These are phyloP conservation scores for Lophotriccus pileatus DNA, from an alignment of 2,797 vertebrate species.

Conservation along the genomic window DNA sequence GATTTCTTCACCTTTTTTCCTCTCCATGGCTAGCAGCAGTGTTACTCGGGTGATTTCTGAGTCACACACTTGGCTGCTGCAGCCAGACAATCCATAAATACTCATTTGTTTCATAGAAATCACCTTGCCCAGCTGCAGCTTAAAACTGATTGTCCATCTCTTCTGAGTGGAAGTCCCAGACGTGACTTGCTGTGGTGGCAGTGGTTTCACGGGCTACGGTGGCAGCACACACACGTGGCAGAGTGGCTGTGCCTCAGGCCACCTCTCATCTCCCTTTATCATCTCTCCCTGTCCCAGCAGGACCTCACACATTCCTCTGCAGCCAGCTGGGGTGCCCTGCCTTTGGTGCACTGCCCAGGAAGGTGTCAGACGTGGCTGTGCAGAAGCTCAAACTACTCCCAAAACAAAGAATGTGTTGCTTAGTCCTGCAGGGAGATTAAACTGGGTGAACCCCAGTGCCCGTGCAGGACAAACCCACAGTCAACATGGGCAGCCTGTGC, in stretches of 20 bases:
- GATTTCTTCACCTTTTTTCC: not conserved
- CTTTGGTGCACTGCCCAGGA: not conserved
- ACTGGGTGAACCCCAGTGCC: not conserved
- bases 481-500: fast-evolving
- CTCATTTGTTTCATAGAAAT: not conserved
- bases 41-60: not conserved
- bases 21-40: not conserved
- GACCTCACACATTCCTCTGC: not conserved
- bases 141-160: not conserved
- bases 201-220: fast-evolving
- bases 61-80: not conserved
- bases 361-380: not conserved
- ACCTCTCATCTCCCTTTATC: not conserved
- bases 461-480: not conserved
- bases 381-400: not conserved
- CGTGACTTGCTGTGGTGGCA: not conserved
- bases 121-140: not conserved
- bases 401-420: not conserved
- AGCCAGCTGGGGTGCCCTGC: not conserved
- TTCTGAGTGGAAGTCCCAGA: not conserved
- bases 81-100: not conserved
- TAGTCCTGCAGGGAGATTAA: not conserved
- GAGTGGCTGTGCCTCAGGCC: not conserved
- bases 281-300: not conserved
- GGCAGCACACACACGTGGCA: fast-evolving